Base-by-base conservation (phyloP, 2,888 invertebrate genomes). In the Syrphus vitripennis region DNA sequence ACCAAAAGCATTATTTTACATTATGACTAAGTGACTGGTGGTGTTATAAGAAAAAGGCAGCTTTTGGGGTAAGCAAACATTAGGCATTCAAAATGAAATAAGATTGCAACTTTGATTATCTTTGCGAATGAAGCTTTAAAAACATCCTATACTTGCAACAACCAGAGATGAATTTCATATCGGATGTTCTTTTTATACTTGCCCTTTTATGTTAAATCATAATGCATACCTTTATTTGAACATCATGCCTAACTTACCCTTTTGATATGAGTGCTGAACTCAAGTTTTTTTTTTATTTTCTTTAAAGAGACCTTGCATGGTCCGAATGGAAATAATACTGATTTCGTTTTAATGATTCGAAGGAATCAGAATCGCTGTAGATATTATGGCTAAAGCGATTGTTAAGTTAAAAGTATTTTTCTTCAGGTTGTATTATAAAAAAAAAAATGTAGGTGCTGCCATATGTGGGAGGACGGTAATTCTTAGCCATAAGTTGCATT, bases 401-500 rank as follows among this genome's bases (percentile, higher is more conserved):
- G 57, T 67, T 50, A 29, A 16, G 45, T 57, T 72, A 34, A 55
- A 45, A 31, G 24, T 59, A 37, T 59, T 65, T 67, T 42, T 37
- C 26, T 19, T 55, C 6, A 16, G 40, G 53, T 69, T 40, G 21
- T 29, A 10, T 67, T 67, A 14, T 59, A 26, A 55, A 55, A 69
- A 26, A 55, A 55, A 69, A 37, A 59, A 45, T 63, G 70, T 70
- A 48, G 81, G 76, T 63, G 81, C 77, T 77, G 42, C 82, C 77
- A 77, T 67, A 78, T 83, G 82, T 83, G 82, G 82, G 82, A 45
- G 77, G 55, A 50, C 29, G 19, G 53, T 48, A n/a, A 80, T 59
- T 50, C 53, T 21, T 78, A 16, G 50, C 59, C 50, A 34, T 45
- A 67, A 70, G 53, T 45, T 65, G 65, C 65, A 65, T 45, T 65